These are phyloP conservation scores for Anseranas semipalmata DNA, from an alignment of 2,113 vertebrate genomes.

Conservation along the genomic window DNA sequence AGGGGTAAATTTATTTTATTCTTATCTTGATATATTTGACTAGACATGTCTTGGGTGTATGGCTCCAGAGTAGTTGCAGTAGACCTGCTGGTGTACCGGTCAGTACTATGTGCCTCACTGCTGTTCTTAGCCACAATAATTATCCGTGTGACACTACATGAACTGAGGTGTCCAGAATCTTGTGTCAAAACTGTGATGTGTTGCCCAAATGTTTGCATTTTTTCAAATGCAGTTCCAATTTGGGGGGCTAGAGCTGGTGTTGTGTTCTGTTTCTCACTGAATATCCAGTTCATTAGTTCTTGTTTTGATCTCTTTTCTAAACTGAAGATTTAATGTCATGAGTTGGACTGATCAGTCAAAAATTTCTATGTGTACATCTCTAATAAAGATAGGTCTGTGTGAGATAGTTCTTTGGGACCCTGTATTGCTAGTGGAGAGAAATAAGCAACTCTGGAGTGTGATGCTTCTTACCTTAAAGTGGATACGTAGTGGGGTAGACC, in stretches of 20 bases:
- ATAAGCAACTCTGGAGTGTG: not conserved
- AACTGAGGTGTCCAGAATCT: not conserved
- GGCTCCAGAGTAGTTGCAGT: not conserved
- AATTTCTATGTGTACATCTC: not conserved
- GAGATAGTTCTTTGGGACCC: not conserved
- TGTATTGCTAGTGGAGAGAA: not conserved
- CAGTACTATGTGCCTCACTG: not conserved
- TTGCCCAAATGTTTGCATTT: not conserved
- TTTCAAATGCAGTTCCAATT: not conserved
- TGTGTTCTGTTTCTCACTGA: not conserved
- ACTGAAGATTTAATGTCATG: not conserved
- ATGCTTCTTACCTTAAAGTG: not conserved
- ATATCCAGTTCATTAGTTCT: not conserved
- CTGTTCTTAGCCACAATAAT: not conserved
- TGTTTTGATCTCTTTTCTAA: not conserved
- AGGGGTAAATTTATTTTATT: not conserved
- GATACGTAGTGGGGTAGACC: accelerated
- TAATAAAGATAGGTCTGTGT: not conserved
- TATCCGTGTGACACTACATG: not conserved
- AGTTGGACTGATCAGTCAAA: not conserved
- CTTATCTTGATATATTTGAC: not conserved
- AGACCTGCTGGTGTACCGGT: not conserved
- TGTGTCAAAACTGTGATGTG: not conserved
- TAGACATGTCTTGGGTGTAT: not conserved
- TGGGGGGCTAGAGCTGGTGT: not conserved